A percentile compares a stretch with the other conserved stretches of the same genome.
These are phyloP conservation scores for Pteropus rufus DNA, from an alignment of 2,797 vertebrate species.

Conservation along the genomic window DNA sequence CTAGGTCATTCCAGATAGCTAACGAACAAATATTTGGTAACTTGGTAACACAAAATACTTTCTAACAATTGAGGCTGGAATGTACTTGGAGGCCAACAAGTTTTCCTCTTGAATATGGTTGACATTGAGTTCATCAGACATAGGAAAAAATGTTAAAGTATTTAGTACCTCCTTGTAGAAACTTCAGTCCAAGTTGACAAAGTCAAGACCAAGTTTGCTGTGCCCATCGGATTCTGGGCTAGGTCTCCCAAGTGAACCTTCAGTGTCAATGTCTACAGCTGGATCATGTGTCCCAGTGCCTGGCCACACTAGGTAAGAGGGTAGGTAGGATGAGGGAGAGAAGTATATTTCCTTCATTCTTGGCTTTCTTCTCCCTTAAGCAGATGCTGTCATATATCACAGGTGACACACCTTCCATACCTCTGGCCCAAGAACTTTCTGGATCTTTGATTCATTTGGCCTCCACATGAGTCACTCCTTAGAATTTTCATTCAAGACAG, in stretches of 20 bases:
- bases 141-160: neutral
- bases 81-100: neutral
- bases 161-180: neutral
- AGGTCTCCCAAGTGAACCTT: neutral
- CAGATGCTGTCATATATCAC: neutral
- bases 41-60: neutral
- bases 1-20: neutral
- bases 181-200: neutral
- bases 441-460: neutral
- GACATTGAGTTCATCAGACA: neutral
- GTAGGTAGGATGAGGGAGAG: neutral
- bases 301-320: neutral
- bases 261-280: neutral
- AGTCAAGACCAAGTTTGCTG: neutral
- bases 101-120: neutral
- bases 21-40: neutral
- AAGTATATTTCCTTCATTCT: neutral
- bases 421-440: neutral
- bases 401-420: neutral
- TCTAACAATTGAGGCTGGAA: neutral
- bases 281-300: accelerated
- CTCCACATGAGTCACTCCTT: neutral
- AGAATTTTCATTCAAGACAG: neutral
- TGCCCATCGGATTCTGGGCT: neutral
- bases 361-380: neutral